A percentile compares a stretch with the other conserved stretches of the same genome.
Evolutionary conservation across 2,888 invertebrate species (phyloP).

Genomic region (Helobdella robusta): DNA sequence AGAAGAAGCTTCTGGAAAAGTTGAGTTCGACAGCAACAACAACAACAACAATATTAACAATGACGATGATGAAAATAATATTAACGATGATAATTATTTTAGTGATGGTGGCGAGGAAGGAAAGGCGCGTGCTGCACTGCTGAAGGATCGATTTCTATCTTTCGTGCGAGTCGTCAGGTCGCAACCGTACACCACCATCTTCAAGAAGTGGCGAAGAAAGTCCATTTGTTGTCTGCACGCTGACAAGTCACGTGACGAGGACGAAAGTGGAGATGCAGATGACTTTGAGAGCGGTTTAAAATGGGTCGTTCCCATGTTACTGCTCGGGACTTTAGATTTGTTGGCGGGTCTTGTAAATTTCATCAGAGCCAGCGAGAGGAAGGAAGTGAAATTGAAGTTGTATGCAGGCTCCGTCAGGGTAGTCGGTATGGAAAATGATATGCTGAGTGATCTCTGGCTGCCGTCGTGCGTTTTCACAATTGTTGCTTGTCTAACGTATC

Average conservation of each 20-base stretch:
- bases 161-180: no score
- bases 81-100: no score
- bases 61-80: no score
- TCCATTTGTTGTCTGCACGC: neutral
- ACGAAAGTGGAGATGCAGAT: neutral
- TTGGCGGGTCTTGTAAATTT: slow-evolving; percentile 15
- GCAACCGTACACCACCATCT: no score
- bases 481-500: slow-evolving; percentile 23
- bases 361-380: neutral
- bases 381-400: neutral
- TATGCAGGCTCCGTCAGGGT: neutral
- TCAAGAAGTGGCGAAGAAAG: neutral
- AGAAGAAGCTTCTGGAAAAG: no score
- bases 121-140: no score
- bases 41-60: no score
- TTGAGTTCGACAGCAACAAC: no score
- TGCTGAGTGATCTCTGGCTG: slow-evolving; percentile 25
- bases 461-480: slow-evolving; percentile 29
- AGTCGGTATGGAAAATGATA: neutral
- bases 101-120: no score
- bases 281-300: neutral
- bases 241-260: neutral
- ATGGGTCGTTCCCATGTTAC: slow-evolving; percentile 23
- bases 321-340: slow-evolving; percentile 17
- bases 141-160: no score